A percentile compares a stretch with the other conserved stretches of the same genome.
These are phyloP conservation scores for Thaumatotibia leucotreta DNA, from an alignment of 1,140 invertebrate species.

Conservation along the genomic window DNA sequence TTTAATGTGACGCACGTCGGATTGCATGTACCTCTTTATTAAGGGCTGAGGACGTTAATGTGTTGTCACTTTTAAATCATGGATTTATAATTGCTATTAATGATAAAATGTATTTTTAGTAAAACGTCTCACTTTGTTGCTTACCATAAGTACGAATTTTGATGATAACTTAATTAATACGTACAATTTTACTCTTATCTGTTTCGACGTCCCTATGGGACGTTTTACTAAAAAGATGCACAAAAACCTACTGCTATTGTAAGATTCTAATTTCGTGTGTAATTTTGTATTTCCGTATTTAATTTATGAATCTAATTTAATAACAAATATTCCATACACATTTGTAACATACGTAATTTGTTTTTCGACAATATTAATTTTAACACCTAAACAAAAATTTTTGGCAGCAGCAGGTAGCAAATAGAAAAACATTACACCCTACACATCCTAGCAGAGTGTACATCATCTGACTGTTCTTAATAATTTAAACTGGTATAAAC, in stretches of 20 bases:
- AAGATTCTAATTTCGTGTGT: neutral
- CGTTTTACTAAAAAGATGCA: neutral
- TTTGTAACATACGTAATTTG: too few relatives aligned
- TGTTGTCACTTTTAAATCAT: neutral
- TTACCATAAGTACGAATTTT: too few relatives aligned
- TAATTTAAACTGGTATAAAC: constrained; percentile 66
- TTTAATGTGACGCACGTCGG: constrained; percentile 69
- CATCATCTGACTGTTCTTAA: constrained; percentile 46
- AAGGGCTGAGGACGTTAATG: constrained; percentile 14
- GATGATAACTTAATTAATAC: too few relatives aligned
- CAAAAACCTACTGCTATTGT: neutral
- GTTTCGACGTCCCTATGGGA: too few relatives aligned
- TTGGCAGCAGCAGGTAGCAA: neutral
- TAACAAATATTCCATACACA: too few relatives aligned
- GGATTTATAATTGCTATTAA: too few relatives aligned
- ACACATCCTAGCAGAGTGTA: neutral
- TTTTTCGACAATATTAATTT: too few relatives aligned
- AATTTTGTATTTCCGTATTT: neutral
- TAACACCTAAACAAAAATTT: neutral
- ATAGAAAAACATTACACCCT: neutral
- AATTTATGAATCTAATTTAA: too few relatives aligned
- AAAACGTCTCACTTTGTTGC: too few relatives aligned
- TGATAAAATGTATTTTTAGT: too few relatives aligned
- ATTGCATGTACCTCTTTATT: constrained; percentile 50
- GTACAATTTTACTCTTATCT: too few relatives aligned